Percentiles rank a stretch among this genome's conserved stretches.
Conservation (phyloP, 2,888 invertebrate species). For the Hyles lineata region DNA sequence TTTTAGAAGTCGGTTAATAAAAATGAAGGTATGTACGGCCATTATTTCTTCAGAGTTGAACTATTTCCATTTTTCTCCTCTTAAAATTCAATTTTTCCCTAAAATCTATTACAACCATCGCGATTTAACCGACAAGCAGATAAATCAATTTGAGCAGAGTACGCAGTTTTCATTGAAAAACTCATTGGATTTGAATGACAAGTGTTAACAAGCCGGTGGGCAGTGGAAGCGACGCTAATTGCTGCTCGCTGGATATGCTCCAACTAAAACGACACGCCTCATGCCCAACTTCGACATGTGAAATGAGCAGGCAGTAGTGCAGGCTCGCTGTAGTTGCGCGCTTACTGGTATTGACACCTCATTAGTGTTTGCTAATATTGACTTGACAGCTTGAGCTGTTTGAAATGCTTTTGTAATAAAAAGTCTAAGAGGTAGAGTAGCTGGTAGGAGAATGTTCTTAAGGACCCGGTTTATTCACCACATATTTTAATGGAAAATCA, state of each 20-base stretch:
- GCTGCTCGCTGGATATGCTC: conserved; percentile 4
- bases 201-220: conserved; percentile 9
- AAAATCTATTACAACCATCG: not conserved
- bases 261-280: conserved; percentile 5
- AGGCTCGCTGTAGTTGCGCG: not conserved
- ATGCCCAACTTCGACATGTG: not conserved
- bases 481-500: too few species aligned
- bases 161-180: not conserved
- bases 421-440: too few species aligned
- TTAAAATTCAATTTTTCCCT: too few species aligned
- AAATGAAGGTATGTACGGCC: too few species aligned
- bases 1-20: too few species aligned
- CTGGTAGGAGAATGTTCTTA: too few species aligned
- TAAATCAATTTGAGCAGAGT: not conserved
- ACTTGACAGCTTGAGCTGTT: not conserved
- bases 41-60: too few species aligned
- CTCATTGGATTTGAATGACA: not conserved
- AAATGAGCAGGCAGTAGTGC: not conserved
- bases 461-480: too few species aligned
- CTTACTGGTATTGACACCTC: too few species aligned
- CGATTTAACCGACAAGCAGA: not conserved
- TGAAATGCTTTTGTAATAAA: too few species aligned
- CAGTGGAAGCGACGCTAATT: conserved; percentile 11
- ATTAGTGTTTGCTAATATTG: not conserved
- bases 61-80: too few species aligned